Evolutionary conservation across 2,797 vertebrate species (phyloP), one percentile per base, ranked within the genome.

Genomic region (Labroides dimidiatus): DNA sequence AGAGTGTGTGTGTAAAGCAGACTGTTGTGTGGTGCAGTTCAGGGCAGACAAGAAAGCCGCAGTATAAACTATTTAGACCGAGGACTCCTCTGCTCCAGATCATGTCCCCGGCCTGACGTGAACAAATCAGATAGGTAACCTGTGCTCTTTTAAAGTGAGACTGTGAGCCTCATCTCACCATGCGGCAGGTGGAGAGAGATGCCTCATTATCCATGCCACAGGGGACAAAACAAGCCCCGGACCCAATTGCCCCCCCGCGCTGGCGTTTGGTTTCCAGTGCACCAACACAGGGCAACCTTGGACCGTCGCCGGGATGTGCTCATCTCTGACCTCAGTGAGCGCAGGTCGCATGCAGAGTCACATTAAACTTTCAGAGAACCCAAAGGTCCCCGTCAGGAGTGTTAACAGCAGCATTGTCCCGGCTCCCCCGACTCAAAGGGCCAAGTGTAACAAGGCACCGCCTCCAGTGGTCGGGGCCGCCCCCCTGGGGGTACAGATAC

Each of bases 311-410:
- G 80, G 73, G 64, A 66, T 17, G 59, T 23, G 84, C 78, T 93
- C 93, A 93, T 94, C 90, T 94, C 93, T 94, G 93, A 94, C 93
- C 91, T 93, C 89, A 62, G 79, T 8, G 36, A 81, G 86, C 36
- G 84, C 88, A 91, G 91, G 88, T 91, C 86, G 86, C 90, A 89
- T 19, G 61, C 88, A 79, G 87, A 91, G 83, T 93, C 91, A 90
- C 91, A 94, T 94, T 91, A 93, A 94, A 93, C 59, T 89, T 94
- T 93, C 86, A 94, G 92, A 86, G 91, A 79, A 82, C 89, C 91
- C 91, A 93, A 93, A 93, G 92, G 87, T 93, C 91, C 87, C 84
- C 81, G 79, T 91, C 90, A 86, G 82, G 78, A 85, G 91, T 89
- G 92, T 92, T 90, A 93, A 92, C 92, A 93, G 89, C 84, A 78